A percentile compares a stretch with the other conserved stretches of the same genome.
These are phyloP conservation scores for Hiodon tergisus DNA, from an alignment of 2,113 vertebrate species.

Conservation along the genomic window DNA sequence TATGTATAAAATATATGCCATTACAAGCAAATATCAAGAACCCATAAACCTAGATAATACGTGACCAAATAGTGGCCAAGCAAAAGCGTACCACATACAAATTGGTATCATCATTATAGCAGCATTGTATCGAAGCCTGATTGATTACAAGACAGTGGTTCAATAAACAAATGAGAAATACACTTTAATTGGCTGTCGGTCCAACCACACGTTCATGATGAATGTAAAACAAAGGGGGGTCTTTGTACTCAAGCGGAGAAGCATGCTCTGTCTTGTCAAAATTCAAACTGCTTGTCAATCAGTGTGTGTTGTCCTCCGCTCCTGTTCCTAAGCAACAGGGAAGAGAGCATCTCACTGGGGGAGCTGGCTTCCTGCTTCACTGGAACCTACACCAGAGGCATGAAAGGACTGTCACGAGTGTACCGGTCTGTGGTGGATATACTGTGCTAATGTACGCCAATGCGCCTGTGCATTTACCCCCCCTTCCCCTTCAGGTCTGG, in stretches of 20 bases:
- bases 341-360: background rate
- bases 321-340: background rate
- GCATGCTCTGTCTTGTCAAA: background rate
- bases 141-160: background rate
- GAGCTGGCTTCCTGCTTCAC: background rate
- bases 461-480: too few species aligned
- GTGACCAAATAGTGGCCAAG: background rate
- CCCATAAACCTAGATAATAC: background rate
- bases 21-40: background rate
- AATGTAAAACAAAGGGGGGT: background rate
- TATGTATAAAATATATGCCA: too few species aligned
- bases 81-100: background rate
- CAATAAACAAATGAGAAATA: background rate
- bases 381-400: background rate
- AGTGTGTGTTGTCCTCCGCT: conserved; percentile 1
- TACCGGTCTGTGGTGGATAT: too few species aligned
- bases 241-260: background rate
- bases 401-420: background rate
- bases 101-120: background rate
- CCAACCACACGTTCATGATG: background rate
- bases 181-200: conserved; percentile 2
- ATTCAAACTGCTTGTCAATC: conserved; percentile 1
- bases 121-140: background rate
- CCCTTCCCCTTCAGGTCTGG: too few species aligned
- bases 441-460: too few species aligned